Evolutionary conservation across 2,113 vertebrate species (phyloP).

Genomic region (Cyrtonyx montezumae): DNA sequence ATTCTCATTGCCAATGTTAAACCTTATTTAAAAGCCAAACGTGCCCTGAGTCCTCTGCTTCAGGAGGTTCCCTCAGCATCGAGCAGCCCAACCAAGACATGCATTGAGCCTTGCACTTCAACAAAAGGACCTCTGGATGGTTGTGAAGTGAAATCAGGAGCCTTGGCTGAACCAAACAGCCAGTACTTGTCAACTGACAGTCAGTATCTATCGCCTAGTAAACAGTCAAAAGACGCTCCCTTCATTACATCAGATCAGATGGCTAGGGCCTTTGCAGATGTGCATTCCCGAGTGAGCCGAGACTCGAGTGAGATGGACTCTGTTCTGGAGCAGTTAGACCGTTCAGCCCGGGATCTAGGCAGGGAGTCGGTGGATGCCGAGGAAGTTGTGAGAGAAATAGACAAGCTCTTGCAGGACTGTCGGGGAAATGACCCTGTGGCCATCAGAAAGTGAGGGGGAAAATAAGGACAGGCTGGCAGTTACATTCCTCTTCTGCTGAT

Average conservation of each 20-base stretch:
- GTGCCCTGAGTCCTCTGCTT: slow-evolving; percentile 97
- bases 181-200: slow-evolving; percentile 88
- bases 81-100: slow-evolving; percentile 93
- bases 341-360: slow-evolving; percentile 84
- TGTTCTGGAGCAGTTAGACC: slow-evolving; percentile 84
- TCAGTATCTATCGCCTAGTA: slow-evolving; percentile 90
- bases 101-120: slow-evolving; percentile 88
- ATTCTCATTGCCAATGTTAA: slow-evolving; percentile 99
- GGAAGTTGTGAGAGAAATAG: slow-evolving; percentile 98
- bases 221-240: slow-evolving; percentile 85
- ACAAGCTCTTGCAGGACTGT: slow-evolving; percentile 99
- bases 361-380: slow-evolving; percentile 93
- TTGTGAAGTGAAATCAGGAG: slow-evolving; percentile 91
- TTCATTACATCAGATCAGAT: slow-evolving; percentile 84
- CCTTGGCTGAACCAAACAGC: slow-evolving; percentile 84
- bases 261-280: slow-evolving; percentile 85
- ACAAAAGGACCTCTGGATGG: slow-evolving; percentile 92
- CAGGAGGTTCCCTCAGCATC: slow-evolving; percentile 97
- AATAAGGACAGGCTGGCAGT: slow-evolving; percentile 69
- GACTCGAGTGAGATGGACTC: slow-evolving; percentile 84
- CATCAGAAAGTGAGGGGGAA: slow-evolving; percentile 89
- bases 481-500: slow-evolving; percentile 76
- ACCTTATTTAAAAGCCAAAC: slow-evolving; percentile 99
- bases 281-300: slow-evolving; percentile 81
- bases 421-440: slow-evolving; percentile 88